phyloP scores from a whole-genome alignment of 2,797 vertebrate genomes.

The Cephalopachus bancanus region DNA sequence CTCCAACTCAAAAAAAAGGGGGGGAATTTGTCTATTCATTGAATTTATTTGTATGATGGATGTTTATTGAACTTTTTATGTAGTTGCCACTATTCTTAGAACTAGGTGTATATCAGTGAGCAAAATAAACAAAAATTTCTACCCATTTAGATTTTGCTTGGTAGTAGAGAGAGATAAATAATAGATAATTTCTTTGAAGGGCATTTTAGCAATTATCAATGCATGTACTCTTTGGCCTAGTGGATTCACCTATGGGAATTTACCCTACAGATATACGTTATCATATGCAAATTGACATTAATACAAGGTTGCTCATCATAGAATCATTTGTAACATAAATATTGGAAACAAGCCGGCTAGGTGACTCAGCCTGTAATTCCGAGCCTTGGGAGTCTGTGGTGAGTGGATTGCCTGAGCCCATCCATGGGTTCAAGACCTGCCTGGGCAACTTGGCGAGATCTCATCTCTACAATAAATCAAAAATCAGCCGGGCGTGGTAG shows the following conservation, averaged over 20 bases:
- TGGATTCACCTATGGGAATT: conserved; percentile 24
- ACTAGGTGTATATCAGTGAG: background rate
- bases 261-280: background rate
- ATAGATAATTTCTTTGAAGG: background rate
- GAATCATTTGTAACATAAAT: conserved; percentile 53
- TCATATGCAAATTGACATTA: conserved; percentile 3
- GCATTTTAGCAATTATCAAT: conserved; percentile 16
- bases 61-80: background rate
- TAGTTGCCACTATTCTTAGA: conserved; percentile 15
- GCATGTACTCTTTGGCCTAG: background rate
- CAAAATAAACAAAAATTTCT: conserved; percentile 40
- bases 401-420: too few species aligned
- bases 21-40: background rate
- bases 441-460: too few species aligned
- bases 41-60: conserved; percentile 40
- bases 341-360: background rate
- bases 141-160: background rate
- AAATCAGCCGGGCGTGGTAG: too few species aligned
- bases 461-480: too few species aligned
- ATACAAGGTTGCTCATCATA: conserved; percentile 28
- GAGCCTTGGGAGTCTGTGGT: too few species aligned
- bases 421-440: too few species aligned
- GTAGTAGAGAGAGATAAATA: background rate
- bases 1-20: too few species aligned
- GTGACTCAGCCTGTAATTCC: too few species aligned